Conservation (phyloP, 2,113 vertebrate species). For the Lota lota region DNA sequence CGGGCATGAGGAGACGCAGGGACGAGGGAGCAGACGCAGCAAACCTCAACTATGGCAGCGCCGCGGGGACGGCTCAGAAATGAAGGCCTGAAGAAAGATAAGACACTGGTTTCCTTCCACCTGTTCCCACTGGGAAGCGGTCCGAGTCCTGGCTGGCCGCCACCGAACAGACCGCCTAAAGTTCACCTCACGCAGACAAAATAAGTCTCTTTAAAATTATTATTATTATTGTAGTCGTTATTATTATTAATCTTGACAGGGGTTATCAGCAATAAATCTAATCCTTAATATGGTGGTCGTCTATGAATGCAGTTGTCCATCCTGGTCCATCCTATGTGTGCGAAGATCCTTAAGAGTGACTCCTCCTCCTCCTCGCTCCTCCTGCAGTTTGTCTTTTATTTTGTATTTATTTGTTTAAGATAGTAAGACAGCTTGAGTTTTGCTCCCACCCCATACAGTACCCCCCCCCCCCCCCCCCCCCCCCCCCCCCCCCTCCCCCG, state of each 20-base stretch:
- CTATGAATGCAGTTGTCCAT: constrained; percentile 64
- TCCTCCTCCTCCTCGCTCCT: constrained; percentile 48
- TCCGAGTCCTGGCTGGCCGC: constrained; percentile 37
- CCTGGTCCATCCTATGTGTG: constrained; percentile 57
- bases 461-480: neutral
- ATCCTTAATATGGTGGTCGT: constrained; percentile 70
- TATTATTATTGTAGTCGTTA: constrained; percentile 52
- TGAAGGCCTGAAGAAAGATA: constrained; percentile 74
- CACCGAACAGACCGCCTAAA: constrained; percentile 44
- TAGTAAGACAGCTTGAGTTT: constrained; percentile 18
- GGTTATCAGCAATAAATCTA: constrained; percentile 64
- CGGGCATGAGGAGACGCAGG: constrained; percentile 37
- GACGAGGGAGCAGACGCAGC: constrained; percentile 42
- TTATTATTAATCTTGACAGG: constrained; percentile 54
- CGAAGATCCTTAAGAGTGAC: constrained; percentile 57
- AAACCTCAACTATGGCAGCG: constrained; percentile 3
- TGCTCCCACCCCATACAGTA: constrained; percentile 5
- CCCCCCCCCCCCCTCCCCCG: neutral
- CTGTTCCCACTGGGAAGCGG: constrained; percentile 49
- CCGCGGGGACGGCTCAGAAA: constrained; percentile 37
- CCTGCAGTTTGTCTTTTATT: constrained; percentile 11
- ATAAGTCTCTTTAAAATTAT: constrained; percentile 58
- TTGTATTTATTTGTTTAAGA: constrained; percentile 14
- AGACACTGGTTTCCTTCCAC: constrained; percentile 74
- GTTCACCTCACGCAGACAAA: constrained; percentile 55